Base-by-base conservation (phyloP, 2,797 vertebrate species). In the Prionace glauca region DNA sequence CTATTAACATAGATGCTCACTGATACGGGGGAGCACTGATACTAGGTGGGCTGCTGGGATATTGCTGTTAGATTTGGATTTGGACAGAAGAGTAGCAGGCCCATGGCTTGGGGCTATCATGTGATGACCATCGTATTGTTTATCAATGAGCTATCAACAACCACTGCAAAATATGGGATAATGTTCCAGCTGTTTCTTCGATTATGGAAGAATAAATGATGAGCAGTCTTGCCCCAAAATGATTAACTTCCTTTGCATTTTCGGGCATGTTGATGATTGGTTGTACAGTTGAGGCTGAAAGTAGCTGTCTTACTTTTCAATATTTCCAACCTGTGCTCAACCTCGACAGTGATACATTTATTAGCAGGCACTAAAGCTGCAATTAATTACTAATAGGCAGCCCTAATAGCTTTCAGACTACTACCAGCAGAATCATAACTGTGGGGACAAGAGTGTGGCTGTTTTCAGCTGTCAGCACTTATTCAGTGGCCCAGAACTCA, bases 241-340 rank as follows among this genome's bases (percentile, higher is more conserved):
- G 2, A 65, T n/a, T 92, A n/a, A 32, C 62, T 92, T 36, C 79
- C 20, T 41, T 69, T 92, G 36, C 65, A 65, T 60, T 62, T 91
- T 91, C 36, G 20, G n/a, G n/a, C n/a, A 92, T 65, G 65, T 12
- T 20, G 20, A 69, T 7, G 67, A 41, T 41, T 41, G n/a, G n/a
- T 67, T 69, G 41, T 77, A 29, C 26, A 95, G 74, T 32, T 72
- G 45, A 56, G 45, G 45, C 45, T 77, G 50, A 92, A 95, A 77
- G 16, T 74, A 56, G 26, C 29, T 20, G 26, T 36, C 45, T 77
- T 97, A 88, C 96, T 74, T 98, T 97, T 96, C 97, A 92, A 96
- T 96, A 96, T 96, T 96, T 56, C 96, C 96, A 96, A 96, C 96
- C 96, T 96, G 93, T 96, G 62, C 95, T 96, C 96, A 96, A 96